These are phyloP conservation scores for Rhinella marina DNA, from an alignment of 2,797 vertebrate genomes.

Conservation along the genomic window DNA sequence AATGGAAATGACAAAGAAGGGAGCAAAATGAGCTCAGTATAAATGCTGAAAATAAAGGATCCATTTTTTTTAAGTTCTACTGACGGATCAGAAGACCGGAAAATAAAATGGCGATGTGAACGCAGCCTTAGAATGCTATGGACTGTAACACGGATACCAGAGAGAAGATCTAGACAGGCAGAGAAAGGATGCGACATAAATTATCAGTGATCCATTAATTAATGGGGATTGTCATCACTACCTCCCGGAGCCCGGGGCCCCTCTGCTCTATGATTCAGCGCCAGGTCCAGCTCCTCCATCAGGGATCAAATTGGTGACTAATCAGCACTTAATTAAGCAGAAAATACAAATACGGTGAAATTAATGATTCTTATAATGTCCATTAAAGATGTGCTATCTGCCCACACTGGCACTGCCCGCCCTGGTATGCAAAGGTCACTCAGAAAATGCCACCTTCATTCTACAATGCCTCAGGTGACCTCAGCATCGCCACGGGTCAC, in stretches of 20 bases:
- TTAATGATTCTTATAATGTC: neutral
- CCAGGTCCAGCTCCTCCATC: neutral
- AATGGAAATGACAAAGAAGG: too few species aligned
- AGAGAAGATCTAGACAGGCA: neutral
- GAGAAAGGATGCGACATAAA: constrained; percentile 48
- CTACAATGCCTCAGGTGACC: neutral
- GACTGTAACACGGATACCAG: neutral
- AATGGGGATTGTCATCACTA: constrained; percentile 50
- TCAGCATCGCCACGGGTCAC: constrained; percentile 21
- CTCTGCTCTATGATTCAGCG: constrained; percentile 60
- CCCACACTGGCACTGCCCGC: neutral
- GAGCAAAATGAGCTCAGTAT: too few species aligned
- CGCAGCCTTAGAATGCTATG: too few species aligned
- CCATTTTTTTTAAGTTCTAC: too few species aligned
- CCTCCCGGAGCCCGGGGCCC: constrained; percentile 51
- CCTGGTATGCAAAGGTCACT: constrained; percentile 8
- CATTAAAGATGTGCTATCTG: constrained; percentile 16
- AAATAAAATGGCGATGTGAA: too few species aligned
- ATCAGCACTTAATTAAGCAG: constrained; percentile 4
- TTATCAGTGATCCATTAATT: constrained; percentile 69
- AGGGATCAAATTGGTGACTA: neutral
- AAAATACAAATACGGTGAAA: neutral
- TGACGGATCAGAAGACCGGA: too few species aligned
- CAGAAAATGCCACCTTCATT: neutral
- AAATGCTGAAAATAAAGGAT: too few species aligned